phyloP scores from a whole-genome alignment of 2,888 invertebrate genomes.

The Orgyia antiqua region DNA sequence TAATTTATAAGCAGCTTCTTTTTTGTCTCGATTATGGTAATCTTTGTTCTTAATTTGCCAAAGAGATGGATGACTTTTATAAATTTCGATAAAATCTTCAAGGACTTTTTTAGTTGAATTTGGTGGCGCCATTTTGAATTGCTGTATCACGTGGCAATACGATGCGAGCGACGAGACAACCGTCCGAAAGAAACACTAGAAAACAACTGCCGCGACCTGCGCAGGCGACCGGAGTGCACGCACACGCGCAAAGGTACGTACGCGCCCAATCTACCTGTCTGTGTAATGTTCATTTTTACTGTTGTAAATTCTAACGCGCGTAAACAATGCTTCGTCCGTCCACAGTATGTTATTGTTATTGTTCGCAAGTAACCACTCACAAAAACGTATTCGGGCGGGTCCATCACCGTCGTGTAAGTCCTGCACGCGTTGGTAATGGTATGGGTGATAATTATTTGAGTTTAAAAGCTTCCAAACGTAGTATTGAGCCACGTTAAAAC shows the following conservation, averaged over 20 bases:
- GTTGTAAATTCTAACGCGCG: too few relatives aligned
- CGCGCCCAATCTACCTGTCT: constrained; percentile 11
- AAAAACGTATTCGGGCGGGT: too few relatives aligned
- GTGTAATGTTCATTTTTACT: too few relatives aligned
- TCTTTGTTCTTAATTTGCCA: constrained; percentile 18
- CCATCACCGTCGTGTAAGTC: too few relatives aligned
- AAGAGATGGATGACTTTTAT: constrained; percentile 15
- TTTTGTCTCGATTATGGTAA: constrained; percentile 17
- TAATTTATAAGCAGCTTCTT: constrained; percentile 15
- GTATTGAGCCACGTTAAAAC: too few relatives aligned
- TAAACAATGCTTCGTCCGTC: too few relatives aligned
- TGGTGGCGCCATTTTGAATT: constrained; percentile 9
- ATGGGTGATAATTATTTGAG: too few relatives aligned
- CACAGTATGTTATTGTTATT: too few relatives aligned
- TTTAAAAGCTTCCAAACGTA: too few relatives aligned
- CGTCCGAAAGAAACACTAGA: constrained; percentile 13
- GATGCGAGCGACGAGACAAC: constrained; percentile 10
- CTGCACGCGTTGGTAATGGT: too few relatives aligned
- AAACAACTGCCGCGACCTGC: constrained; percentile 18
- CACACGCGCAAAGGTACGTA: constrained; percentile 13
- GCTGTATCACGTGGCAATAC: constrained; percentile 5
- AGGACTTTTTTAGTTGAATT: too few relatives aligned
- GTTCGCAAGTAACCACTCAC: too few relatives aligned
- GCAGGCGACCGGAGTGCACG: constrained; percentile 12
- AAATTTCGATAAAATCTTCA: constrained; percentile 16